These are phyloP conservation scores for Hypomesus transpacificus DNA, from an alignment of 2,113 vertebrate species.

Conservation along the genomic window DNA sequence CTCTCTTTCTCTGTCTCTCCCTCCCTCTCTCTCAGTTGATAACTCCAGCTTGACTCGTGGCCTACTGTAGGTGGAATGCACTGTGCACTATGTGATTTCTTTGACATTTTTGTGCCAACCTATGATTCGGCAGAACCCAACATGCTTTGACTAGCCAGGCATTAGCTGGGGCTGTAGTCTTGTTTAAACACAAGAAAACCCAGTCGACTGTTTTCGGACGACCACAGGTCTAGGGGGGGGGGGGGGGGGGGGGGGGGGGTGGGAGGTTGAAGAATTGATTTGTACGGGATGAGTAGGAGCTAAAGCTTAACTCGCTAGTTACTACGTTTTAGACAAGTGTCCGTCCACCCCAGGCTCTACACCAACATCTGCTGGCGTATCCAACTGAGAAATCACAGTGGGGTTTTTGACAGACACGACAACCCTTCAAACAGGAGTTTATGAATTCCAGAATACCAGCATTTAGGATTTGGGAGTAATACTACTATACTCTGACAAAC, in stretches of 20 bases:
- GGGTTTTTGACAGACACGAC: not conserved
- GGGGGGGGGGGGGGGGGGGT: no score
- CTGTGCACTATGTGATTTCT: slow-evolving; percentile 51
- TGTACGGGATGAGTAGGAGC: no score
- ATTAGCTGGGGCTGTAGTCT: slow-evolving; percentile 48
- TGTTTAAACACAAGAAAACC: slow-evolving; percentile 53
- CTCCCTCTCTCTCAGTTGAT: slow-evolving; percentile 24
- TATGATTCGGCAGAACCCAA: slow-evolving; percentile 64
- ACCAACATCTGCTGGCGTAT: no score
- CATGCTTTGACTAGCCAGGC: slow-evolving; percentile 67
- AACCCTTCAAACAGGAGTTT: not conserved
- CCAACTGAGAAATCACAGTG: not conserved
- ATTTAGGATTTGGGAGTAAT: not conserved
- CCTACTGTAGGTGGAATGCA: slow-evolving; percentile 50
- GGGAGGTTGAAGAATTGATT: no score
- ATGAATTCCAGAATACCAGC: not conserved
- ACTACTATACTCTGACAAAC: not conserved
- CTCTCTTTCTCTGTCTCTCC: slow-evolving; percentile 44
- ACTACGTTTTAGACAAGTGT: no score
- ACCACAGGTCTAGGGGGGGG: no score
- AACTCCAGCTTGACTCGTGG: slow-evolving; percentile 39
- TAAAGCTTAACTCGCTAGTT: no score
- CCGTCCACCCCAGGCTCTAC: no score
- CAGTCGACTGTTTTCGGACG: not conserved
- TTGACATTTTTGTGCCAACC: slow-evolving; percentile 55